Percentiles rank a stretch among this genome's conserved stretches.
phyloP scores from a whole-genome alignment of 2,113 vertebrate genomes.

The Microtus oregoni region DNA sequence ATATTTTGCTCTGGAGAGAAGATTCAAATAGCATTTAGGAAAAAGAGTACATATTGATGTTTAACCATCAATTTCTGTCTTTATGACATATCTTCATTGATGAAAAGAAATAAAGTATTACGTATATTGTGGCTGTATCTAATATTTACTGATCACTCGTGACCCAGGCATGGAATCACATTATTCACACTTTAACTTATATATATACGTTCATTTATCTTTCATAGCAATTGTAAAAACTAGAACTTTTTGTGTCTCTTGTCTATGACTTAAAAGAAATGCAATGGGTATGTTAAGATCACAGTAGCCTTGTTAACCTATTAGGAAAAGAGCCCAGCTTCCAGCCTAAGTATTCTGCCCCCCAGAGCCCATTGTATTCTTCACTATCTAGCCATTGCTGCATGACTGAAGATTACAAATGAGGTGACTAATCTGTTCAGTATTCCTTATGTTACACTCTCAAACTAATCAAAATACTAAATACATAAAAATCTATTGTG shows the following conservation, averaged over 20 bases:
- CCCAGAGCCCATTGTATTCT: neutral
- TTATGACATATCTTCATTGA: neutral
- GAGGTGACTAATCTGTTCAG: neutral
- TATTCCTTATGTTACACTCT: neutral
- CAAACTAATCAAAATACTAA: constrained; percentile 64
- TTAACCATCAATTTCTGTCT: constrained; percentile 34
- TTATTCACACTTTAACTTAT: neutral
- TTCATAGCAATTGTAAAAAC: neutral
- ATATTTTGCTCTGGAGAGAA: neutral
- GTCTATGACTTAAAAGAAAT: constrained; percentile 20
- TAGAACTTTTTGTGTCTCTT: neutral
- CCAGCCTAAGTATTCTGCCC: neutral
- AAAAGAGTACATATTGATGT: neutral
- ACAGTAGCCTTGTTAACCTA: neutral
- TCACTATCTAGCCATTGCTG: neutral
- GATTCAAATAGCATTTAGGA: constrained; percentile 32
- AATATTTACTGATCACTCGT: neutral
- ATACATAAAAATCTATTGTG: constrained; percentile 26
- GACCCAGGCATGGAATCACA: neutral
- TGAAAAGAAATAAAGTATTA: neutral
- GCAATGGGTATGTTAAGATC: neutral
- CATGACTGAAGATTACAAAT: constrained; percentile 45
- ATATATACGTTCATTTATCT: neutral
- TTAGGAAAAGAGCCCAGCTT: constrained; percentile 15
- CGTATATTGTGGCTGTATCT: neutral